phyloP scores from a whole-genome alignment of 2,888 invertebrate species.

The Cataglyphis albicans region DNA sequence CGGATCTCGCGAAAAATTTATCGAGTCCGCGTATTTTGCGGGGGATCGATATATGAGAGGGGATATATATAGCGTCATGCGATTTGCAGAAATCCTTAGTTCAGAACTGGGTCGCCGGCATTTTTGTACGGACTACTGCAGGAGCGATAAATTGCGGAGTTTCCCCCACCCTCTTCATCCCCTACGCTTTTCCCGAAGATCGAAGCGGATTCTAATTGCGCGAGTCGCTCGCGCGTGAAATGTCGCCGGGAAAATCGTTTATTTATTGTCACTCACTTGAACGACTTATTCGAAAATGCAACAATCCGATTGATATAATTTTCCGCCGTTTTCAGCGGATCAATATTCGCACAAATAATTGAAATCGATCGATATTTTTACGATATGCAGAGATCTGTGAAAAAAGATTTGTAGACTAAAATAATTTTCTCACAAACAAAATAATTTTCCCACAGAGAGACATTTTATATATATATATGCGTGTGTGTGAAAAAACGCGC shows the following conservation, averaged over 20 bases:
- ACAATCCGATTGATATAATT: background rate
- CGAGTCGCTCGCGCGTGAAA: constrained; percentile 46
- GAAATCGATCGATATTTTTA: background rate
- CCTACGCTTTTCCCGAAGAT: background rate
- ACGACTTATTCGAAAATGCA: constrained; percentile 18
- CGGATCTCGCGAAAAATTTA: constrained; percentile 52
- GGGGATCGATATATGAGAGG: constrained; percentile 44
- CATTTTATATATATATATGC: too few species aligned
- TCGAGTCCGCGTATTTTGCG: constrained; percentile 42
- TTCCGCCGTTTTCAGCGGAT: background rate
- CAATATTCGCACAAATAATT: background rate
- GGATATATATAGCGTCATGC: constrained; percentile 31
- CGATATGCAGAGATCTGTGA: background rate
- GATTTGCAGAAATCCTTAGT: constrained; percentile 54
- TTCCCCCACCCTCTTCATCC: background rate
- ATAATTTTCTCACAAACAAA: background rate
- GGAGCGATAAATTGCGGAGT: constrained; percentile 42
- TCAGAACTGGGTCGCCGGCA: constrained; percentile 44
- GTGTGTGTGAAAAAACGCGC: background rate
- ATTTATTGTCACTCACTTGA: constrained; percentile 50
- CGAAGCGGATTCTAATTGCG: constrained; percentile 53
- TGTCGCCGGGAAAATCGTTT: constrained; percentile 43
- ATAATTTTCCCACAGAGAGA: background rate
- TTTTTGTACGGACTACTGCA: constrained; percentile 49
- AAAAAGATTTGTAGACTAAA: background rate